Evolutionary conservation across 2,888 invertebrate species (phyloP).

Genomic region (Corbicula japonica): DNA sequence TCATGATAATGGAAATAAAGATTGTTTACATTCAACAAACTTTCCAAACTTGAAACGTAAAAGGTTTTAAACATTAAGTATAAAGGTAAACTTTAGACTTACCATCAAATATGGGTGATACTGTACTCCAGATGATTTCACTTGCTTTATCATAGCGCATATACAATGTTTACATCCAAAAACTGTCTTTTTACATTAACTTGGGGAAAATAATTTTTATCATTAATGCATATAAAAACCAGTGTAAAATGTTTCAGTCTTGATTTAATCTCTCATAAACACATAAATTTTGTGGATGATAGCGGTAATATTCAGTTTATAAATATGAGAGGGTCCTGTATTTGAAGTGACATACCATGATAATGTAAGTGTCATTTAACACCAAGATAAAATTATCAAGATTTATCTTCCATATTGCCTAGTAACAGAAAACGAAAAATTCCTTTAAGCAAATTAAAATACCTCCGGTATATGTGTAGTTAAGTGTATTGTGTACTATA

Average conservation of each 20-base stretch:
- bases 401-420: constrained; percentile 42
- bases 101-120: constrained; percentile 62
- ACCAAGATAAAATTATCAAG: constrained; percentile 36
- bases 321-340: constrained; percentile 7
- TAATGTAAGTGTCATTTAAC: constrained; percentile 44
- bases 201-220: too few relatives aligned
- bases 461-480: constrained; percentile 11
- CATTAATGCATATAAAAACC: too few relatives aligned
- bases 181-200: not conserved
- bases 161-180: constrained; percentile 26
- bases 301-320: constrained; percentile 7
- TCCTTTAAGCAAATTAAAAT: constrained; percentile 30
- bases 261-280: constrained; percentile 2
- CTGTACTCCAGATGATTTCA: constrained; percentile 53
- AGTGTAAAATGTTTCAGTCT: constrained; percentile 7
- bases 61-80: not conserved
- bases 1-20: too few relatives aligned
- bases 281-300: not conserved
- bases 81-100: constrained; percentile 27
- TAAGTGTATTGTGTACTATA: constrained; percentile 12
- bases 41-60: too few relatives aligned
- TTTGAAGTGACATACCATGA: constrained; percentile 27
- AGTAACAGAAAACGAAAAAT: constrained; percentile 38
- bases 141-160: constrained; percentile 54
- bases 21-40: too few relatives aligned